These are phyloP conservation scores for Calyptommatus sinebrachiatus DNA, from an alignment of 2,113 vertebrate genomes.

Conservation along the genomic window DNA sequence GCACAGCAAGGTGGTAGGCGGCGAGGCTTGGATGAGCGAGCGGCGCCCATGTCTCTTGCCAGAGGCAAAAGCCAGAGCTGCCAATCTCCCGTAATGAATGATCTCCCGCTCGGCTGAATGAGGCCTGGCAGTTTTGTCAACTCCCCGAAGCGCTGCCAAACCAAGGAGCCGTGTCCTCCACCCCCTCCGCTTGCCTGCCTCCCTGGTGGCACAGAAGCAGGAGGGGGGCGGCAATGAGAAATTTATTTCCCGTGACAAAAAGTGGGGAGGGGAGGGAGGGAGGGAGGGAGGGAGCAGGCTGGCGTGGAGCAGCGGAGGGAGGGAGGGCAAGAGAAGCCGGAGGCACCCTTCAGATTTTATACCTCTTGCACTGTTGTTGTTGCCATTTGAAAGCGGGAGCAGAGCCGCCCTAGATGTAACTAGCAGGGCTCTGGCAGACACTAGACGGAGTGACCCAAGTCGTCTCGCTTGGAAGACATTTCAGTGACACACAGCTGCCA, in stretches of 20 bases:
- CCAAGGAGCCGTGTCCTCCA: not conserved
- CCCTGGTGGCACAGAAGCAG: not conserved
- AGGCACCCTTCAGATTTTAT: not conserved
- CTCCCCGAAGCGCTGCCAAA: accelerated
- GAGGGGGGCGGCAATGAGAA: not conserved
- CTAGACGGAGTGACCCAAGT: too few relatives aligned
- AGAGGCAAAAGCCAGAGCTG: not conserved
- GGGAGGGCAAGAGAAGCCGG: not conserved
- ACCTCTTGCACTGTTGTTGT: not conserved
- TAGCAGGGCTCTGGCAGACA: too few relatives aligned
- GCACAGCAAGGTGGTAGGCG: not conserved
- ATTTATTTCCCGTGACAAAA: not conserved
- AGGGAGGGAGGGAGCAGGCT: not conserved
- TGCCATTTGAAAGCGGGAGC: too few relatives aligned
- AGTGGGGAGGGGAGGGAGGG: not conserved
- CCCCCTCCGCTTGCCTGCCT: not conserved
- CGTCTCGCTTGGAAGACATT: too few relatives aligned
- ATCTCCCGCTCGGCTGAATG: not conserved
- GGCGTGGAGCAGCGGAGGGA: too few relatives aligned
- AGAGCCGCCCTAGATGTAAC: not conserved
- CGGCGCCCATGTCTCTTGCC: not conserved
- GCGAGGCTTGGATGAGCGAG: not conserved
- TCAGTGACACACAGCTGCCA: too few relatives aligned
- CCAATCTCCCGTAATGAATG: not conserved
- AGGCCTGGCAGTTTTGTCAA: not conserved